Base-by-base conservation (phyloP, 2,888 invertebrate species). In the Rhamphomyia laevipes region DNA sequence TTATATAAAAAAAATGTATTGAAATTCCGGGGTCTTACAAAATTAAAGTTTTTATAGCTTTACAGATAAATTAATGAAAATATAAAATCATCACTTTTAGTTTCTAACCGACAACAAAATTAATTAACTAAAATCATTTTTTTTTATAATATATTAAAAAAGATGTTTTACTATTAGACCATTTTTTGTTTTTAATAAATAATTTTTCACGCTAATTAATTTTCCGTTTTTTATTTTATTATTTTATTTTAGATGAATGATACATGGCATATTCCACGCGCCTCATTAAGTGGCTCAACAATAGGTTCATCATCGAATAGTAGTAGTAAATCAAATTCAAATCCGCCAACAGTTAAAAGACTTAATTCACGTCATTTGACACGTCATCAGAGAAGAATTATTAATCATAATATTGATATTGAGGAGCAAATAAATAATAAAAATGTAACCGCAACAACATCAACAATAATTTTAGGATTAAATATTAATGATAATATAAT, bases 251-350 rank as follows among this genome's bases (percentile, higher is more conserved):
- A 70, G 70, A 70, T 70, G 68, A 67, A 68, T 60, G 66, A 69
- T 54, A 65, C 78, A 68, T 87, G 86, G 86, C 86, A 86, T 70
- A 86, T 88, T 69, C 86, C 87, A 61, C 79, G 87, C 73, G 86
- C 87, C 63, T 86, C 86, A 64, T 76, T 87, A 59, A 74, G 73
- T 56, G 64, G 64, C 43, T 62, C 62, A 49, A 63, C 66, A 47
- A 61, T 58, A 48, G 57, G 60, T 56, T 58, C 62, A 31, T 62
- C 63, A 46, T 64, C 63, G 33, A 63, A 61, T 53, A 64, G 63
- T 42, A 62, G 61, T 51, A 57, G 62, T 54, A 65, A 64, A 57
- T 66, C 66, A 35, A 54, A 62, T 40, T 64, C 63, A 49, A 65
- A 60, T 57, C 62, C 60, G 44, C 61, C 65, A 23, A 57, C 56